A percentile compares a stretch with the other conserved stretches of the same genome.
Conservation (phyloP, 2,888 invertebrate species). For the Limnephilus marmoratus region DNA sequence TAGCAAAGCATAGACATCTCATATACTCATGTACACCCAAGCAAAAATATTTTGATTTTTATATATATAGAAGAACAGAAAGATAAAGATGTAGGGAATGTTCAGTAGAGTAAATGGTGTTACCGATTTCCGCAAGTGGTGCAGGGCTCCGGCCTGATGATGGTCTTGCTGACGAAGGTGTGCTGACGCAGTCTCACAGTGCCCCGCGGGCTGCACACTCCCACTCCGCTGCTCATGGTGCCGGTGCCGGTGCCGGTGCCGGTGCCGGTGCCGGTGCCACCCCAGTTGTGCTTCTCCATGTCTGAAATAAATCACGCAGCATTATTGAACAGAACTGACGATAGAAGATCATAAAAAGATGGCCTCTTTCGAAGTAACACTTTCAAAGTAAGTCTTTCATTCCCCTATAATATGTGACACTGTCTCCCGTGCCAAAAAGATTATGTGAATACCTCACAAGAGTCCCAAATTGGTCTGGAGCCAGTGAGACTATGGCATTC, state of each 20-base stretch:
- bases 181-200: constrained; percentile 75
- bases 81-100: neutral
- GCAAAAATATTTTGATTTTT: no score
- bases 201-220: constrained; percentile 69
- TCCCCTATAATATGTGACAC: neutral
- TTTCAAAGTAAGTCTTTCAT: neutral
- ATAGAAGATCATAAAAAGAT: neutral
- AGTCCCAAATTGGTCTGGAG: no score
- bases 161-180: constrained; percentile 85
- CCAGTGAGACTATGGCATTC: no score
- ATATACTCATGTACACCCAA: no score
- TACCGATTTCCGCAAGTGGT: constrained; percentile 85
- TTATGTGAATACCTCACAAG: no score
- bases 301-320: constrained; percentile 15
- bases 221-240: constrained; percentile 17
- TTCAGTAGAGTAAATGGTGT: constrained; percentile 65
- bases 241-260: constrained; percentile 11
- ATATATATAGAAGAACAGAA: neutral
- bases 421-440: no score
- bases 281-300: constrained; percentile 44
- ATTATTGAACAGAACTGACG: neutral
- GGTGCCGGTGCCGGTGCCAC: neutral
- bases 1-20: no score
- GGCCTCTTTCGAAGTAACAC: neutral
- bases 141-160: constrained; percentile 88